Base-by-base conservation (phyloP, 2,888 invertebrate species). In the Criorhina ranunculi region DNA sequence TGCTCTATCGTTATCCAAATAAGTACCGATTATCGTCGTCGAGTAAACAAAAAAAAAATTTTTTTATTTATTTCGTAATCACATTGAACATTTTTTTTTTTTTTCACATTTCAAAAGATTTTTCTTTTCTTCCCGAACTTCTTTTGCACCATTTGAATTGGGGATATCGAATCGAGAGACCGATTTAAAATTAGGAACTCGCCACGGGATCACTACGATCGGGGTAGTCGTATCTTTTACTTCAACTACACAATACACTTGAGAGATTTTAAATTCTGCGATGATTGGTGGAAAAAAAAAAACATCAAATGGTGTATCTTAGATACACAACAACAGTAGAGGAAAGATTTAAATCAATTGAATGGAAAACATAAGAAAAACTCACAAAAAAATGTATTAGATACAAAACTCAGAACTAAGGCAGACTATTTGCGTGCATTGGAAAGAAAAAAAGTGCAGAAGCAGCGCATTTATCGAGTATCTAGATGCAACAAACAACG, bases 91-190 rank as follows among this genome's bases (percentile, higher is more conserved):
- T 46, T 57, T 12, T 44, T 55, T 44, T 51, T 44, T 78, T 46
- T 44, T 15, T 69, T 85, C 78, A 82, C 76, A 82, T 82, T 76
- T 76, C 81, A 59, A 42, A 31, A 51, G 31, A 64, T 81, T 76
- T 64, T 69, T 11, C n/a, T 44, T 51, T 42, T 17, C n/a, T 24
- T 15, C 24, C 44, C 53, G 19, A 53, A 70, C 35, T 24, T 59
- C 31, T 73, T 35, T 69, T 55, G 17, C 62, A 42, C 73, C 60
- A 67, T 4, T 37, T 12, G 9, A 31, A 33, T 15, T 15, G 15
- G 29, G 12, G 57, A 15, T n/a, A n/a, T 55, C 60, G 51, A 42
- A 66, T 55, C 51, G 60, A 35, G 70, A 72, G 19, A 46, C 35
- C 7, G 59, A 62, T 24, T 3, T 24, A 9, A 64, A 59, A 35